These are phyloP conservation scores for Drosophila aff. DNA, from an alignment of 1,140 invertebrate genomes.

Conservation along the genomic window DNA sequence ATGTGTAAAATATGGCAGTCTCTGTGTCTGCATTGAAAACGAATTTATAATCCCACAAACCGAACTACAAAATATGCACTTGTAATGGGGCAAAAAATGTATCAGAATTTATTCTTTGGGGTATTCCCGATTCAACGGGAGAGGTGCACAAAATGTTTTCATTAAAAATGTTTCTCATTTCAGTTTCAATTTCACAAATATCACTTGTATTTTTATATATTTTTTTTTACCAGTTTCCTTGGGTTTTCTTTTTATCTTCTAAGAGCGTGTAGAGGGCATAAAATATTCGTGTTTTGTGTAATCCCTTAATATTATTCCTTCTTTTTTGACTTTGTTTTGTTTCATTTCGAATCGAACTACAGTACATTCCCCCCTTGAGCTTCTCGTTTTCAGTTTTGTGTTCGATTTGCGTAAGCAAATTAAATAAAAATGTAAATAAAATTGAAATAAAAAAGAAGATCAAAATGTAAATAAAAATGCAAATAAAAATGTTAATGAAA, in stretches of 20 bases:
- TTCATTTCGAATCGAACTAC: background rate
- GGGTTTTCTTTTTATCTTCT: background rate
- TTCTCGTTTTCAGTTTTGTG: conserved; percentile 26
- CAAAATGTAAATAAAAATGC: too few species aligned
- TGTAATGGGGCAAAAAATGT: conserved; percentile 20
- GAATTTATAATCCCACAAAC: conserved; percentile 74
- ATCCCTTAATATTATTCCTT: background rate
- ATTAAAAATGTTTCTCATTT: background rate
- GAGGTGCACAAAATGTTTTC: background rate
- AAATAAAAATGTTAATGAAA: too few species aligned
- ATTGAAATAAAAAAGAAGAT: background rate
- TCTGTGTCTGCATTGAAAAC: conserved; percentile 61
- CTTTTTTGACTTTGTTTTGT: background rate
- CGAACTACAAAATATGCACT: conserved; percentile 55
- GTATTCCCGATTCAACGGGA: background rate
- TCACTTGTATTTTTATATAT: background rate
- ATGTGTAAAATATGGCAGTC: conserved; percentile 49
- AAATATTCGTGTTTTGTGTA: conserved; percentile 10
- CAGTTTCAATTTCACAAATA: too few species aligned
- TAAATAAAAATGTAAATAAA: conserved; percentile 50
- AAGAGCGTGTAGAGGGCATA: background rate
- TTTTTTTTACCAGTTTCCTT: background rate
- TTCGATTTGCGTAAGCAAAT: conserved; percentile 37
- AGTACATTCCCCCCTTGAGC: background rate
- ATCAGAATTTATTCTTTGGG: background rate